A percentile compares a stretch with the other conserved stretches of the same genome.
phyloP scores from a whole-genome alignment of 2,797 vertebrate genomes.

The Typhlichthys subterraneus region DNA sequence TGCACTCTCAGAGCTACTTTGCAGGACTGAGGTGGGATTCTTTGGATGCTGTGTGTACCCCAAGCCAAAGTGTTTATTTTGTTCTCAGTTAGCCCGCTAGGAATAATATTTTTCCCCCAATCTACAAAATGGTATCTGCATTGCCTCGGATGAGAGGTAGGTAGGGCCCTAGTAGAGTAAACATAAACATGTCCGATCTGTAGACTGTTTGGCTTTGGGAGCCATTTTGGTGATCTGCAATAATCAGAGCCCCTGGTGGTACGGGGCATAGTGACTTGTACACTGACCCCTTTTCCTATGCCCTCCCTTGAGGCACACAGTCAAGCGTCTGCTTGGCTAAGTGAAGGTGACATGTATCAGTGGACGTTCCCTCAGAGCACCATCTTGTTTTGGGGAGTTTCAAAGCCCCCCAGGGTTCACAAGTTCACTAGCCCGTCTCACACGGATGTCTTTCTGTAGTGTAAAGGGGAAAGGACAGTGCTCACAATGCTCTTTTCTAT shows the following conservation, averaged over 20 bases:
- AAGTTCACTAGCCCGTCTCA: conserved; percentile 53
- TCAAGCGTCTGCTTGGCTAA: conserved; percentile 74
- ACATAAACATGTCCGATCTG: conserved; percentile 65
- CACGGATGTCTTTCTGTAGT: background rate
- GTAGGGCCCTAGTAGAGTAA: conserved; percentile 55
- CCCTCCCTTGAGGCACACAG: conserved; percentile 56
- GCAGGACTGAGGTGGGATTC: conserved; percentile 55
- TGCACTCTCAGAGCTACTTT: conserved; percentile 32
- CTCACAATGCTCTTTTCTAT: background rate
- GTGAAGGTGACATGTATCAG: conserved; percentile 72
- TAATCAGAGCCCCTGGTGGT: conserved; percentile 41
- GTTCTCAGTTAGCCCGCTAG: conserved; percentile 60
- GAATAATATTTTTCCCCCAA: conserved; percentile 70
- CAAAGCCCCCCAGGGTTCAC: conserved; percentile 40
- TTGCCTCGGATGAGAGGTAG: conserved; percentile 45
- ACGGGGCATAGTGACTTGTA: conserved; percentile 62
- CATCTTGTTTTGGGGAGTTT: conserved; percentile 51
- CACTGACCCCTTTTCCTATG: conserved; percentile 59
- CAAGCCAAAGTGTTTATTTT: conserved; percentile 68
- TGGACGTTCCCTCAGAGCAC: conserved; percentile 64
- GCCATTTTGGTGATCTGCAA: conserved; percentile 36
- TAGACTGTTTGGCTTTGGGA: conserved; percentile 54
- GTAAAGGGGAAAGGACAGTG: no score
- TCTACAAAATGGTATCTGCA: conserved; percentile 69
- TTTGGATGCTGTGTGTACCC: conserved; percentile 49